Percentiles rank a stretch among this genome's conserved stretches.
Conservation (phyloP, 1,140 invertebrate genomes). For the Drosophila arawakana region DNA sequence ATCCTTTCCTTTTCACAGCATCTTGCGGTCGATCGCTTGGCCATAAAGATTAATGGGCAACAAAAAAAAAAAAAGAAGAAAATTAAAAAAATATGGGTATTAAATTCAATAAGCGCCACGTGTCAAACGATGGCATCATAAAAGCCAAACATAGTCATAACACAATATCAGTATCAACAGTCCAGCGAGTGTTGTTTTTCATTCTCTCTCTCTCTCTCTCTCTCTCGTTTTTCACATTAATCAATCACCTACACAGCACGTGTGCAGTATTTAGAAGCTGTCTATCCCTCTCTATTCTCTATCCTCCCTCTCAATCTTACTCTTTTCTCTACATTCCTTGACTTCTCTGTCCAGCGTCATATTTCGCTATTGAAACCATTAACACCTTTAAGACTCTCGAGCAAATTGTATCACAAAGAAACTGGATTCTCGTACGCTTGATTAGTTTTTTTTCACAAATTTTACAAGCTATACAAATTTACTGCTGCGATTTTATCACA, state of each 20-base stretch:
- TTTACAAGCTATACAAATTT: conserved; percentile 19
- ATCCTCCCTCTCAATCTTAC: neutral
- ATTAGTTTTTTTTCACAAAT: conserved; percentile 49
- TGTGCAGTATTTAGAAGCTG: conserved; percentile 14
- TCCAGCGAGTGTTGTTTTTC: conserved; percentile 35
- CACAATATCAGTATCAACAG: conserved; percentile 38
- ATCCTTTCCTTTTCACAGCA: conserved; percentile 59
- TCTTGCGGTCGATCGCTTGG: conserved; percentile 42
- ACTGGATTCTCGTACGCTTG: conserved; percentile 20
- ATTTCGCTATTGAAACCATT: conserved; percentile 66
- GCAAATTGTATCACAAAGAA: conserved; percentile 17
- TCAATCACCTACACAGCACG: conserved; percentile 28
- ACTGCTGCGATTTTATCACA: conserved; percentile 9
- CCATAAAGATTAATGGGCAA: conserved; percentile 43
- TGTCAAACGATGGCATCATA: conserved; percentile 57
- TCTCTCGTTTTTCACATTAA: neutral
- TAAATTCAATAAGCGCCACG: conserved; percentile 57
- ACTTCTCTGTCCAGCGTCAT: conserved; percentile 64
- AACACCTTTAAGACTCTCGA: conserved; percentile 59
- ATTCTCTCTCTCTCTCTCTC: no score
- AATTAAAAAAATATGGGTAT: conserved; percentile 47
- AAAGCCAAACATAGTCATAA: conserved; percentile 25
- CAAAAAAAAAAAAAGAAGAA: conserved; percentile 21
- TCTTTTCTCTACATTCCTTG: conserved; percentile 31
- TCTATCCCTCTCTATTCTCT: neutral